Evolutionary conservation across 2,888 invertebrate genomes (phyloP).

Genomic region (Alcis repandata): DNA sequence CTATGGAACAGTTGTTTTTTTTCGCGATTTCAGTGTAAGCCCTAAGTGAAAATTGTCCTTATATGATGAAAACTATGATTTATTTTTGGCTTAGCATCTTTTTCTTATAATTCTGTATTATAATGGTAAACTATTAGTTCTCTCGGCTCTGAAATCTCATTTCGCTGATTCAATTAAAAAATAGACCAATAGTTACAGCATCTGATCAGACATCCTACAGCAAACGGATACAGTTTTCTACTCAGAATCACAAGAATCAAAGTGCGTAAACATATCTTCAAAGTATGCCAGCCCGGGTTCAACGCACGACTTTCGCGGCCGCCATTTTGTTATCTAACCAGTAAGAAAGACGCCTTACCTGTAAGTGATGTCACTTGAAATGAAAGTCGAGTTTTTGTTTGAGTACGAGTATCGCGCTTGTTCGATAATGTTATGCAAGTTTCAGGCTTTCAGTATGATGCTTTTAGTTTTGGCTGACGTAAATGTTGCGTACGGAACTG

Average conservation of each 20-base stretch:
- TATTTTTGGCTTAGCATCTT: too few species aligned
- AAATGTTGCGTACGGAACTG: too few species aligned
- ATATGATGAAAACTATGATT: too few species aligned
- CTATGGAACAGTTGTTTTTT: too few species aligned
- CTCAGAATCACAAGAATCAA: not conserved
- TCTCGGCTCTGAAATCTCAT: too few species aligned
- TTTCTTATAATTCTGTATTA: too few species aligned
- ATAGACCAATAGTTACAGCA: not conserved
- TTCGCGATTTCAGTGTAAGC: too few species aligned
- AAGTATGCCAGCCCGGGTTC: slow-evolving; percentile 57
- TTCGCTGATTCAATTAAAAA: not conserved
- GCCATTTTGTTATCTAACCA: slow-evolving; percentile 58
- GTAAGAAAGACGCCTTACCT: too few species aligned
- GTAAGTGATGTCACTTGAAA: slow-evolving; percentile 51
- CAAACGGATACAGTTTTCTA: slow-evolving; percentile 3
- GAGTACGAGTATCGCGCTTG: slow-evolving; percentile 21
- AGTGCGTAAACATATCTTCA: slow-evolving; percentile 23
- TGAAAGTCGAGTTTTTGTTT: slow-evolving; percentile 34
- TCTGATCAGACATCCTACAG: too few species aligned
- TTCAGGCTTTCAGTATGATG: slow-evolving; percentile 26
- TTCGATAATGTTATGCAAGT: slow-evolving; percentile 29
- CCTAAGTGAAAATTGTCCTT: too few species aligned
- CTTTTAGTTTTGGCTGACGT: not conserved
- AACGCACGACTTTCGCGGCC: slow-evolving; percentile 62
- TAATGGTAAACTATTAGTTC: too few species aligned